Base-by-base conservation (phyloP, 2,888 invertebrate species). In the Thumatha senex region DNA sequence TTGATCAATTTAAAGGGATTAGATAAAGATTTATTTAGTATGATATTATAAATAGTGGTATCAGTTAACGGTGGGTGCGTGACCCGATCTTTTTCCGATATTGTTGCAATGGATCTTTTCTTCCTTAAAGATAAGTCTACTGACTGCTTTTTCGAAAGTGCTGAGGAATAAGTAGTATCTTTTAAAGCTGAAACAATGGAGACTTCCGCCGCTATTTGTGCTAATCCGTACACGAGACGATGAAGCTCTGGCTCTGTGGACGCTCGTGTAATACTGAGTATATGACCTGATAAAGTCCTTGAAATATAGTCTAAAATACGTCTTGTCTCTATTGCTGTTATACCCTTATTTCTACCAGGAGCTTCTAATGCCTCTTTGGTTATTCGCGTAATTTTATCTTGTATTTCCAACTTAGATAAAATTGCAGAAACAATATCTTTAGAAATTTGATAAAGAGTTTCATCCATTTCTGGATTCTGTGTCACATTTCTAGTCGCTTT, bases 241-340 rank as follows among this genome's bases (percentile, higher is more conserved):
- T 91, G 91, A 7, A 91, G 70, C 67, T 90, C 90, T 15, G 89
- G 87, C 67, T 91, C 91, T n/a, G 91, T 87, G 0, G 90, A 88
- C 31, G 82, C 76, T 62, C 82, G 82, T 1, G 91, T 90, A 49
- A 90, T 80, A 39, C 75, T 81, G 5, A 91, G 69, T 62, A 91
- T 91, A 59, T 91, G 82, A 1, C 88, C 80, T 12, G 91, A 90
- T 40, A 91, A 61, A 7, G 89, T 88, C 62, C 87, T 79, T 14
- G 91, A 91, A 60, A 91, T 88, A 43, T 89, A 90, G 68, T 91
- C 91, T 46, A 91, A 68, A 63, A 91, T 91, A 31, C 90, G 78
- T 58, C 90, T 72, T 0, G 90, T 90, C 63, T 91, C 91, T 56
- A 91, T 91, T 10, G 91, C 91, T 18, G 88, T 88, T 42, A 89